These are phyloP conservation scores for Picus viridis DNA, from an alignment of 2,797 vertebrate species.

Conservation along the genomic window DNA sequence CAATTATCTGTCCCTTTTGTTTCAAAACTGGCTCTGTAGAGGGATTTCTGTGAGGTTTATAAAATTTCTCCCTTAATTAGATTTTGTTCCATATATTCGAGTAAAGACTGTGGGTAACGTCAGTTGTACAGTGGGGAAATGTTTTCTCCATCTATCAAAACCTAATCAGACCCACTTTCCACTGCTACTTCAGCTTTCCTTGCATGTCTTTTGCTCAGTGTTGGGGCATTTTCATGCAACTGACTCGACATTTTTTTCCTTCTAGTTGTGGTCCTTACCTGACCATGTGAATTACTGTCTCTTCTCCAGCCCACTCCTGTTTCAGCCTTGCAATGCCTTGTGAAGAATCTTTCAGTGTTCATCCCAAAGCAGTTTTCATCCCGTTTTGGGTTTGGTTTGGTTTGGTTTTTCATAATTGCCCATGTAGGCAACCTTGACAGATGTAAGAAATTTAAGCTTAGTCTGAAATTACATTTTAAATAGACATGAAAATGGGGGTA, in stretches of 20 bases:
- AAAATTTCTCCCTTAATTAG: slow-evolving; percentile 8
- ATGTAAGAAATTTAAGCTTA: slow-evolving; percentile 10
- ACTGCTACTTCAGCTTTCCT: slow-evolving; percentile 18
- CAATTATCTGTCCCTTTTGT: slow-evolving; percentile 8
- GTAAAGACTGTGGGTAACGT: slow-evolving; percentile 8
- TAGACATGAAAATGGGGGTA: background rate
- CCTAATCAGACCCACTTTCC: slow-evolving; percentile 7
- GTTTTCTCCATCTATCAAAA: slow-evolving; percentile 14
- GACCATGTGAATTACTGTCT: slow-evolving; percentile 48
- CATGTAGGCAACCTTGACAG: background rate
- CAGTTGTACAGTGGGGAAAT: slow-evolving; percentile 20
- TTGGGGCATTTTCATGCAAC: slow-evolving; percentile 63
- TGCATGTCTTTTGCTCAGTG: slow-evolving; percentile 52
- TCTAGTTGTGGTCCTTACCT: slow-evolving; percentile 46
- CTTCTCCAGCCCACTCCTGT: slow-evolving; percentile 20
- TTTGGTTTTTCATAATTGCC: slow-evolving; percentile 38
- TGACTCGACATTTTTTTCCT: background rate
- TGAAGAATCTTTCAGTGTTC: slow-evolving; percentile 48
- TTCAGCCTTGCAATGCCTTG: slow-evolving; percentile 56
- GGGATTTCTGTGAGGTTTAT: slow-evolving; percentile 50
- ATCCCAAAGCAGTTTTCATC: slow-evolving; percentile 50
- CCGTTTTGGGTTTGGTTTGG: background rate
- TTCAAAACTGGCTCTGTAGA: slow-evolving; percentile 53
- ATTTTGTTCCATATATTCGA: background rate
- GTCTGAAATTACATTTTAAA: slow-evolving; percentile 22